These are phyloP conservation scores for Cariama cristata DNA, from an alignment of 2,113 vertebrate genomes.

Conservation along the genomic window DNA sequence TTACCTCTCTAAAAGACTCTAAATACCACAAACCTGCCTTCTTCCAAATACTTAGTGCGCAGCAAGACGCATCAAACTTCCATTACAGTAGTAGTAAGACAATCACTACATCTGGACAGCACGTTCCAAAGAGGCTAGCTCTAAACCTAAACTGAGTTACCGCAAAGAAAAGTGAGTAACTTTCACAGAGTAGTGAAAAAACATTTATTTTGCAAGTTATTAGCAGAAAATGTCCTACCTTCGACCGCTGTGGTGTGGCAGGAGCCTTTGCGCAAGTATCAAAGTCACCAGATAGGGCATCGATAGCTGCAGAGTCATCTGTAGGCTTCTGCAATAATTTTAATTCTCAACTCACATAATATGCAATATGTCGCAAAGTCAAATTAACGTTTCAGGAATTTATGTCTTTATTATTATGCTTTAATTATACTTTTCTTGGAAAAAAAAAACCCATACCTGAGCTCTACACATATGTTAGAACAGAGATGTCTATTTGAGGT, in stretches of 20 bases:
- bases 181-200: neutral
- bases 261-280: slow-evolving; percentile 46
- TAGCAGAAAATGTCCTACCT: slow-evolving; percentile 64
- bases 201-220: neutral
- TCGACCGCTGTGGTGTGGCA: slow-evolving; percentile 34
- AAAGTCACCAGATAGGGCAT: slow-evolving; percentile 72
- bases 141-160: neutral
- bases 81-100: neutral
- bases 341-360: neutral
- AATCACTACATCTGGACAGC: neutral
- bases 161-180: neutral
- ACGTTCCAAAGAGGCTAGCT: neutral
- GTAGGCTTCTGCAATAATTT: slow-evolving; percentile 56
- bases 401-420: neutral
- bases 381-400: neutral
- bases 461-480: neutral
- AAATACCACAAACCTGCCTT: neutral
- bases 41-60: neutral
- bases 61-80: neutral
- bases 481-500: neutral
- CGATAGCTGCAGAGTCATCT: slow-evolving; percentile 63
- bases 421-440: neutral
- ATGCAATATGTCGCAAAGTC: neutral
- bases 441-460: neutral
- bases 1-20: neutral